Base-by-base conservation (phyloP, 2,113 vertebrate genomes). In the Prolemur simus region DNA sequence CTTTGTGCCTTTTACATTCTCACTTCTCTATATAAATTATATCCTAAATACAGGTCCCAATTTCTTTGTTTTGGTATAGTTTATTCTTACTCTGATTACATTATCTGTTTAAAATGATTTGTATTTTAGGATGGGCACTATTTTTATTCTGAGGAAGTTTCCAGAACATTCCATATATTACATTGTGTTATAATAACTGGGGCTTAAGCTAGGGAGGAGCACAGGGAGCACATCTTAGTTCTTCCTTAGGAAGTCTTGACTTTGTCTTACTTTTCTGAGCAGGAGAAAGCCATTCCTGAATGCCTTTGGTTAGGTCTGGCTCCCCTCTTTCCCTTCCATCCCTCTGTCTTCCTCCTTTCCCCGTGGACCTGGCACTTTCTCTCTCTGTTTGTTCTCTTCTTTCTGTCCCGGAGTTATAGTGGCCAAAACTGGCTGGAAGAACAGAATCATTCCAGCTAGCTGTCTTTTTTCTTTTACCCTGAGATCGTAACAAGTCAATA, bases 41-140 rank as follows among this genome's bases (percentile, higher is more conserved):
- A 87, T 54, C n/a, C 52, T 71, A 68, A 73, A 17, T 66, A 37
- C 25, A 91, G 68, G 58, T 27, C 1, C 47, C 11, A 49, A 13
- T 60, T 54, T 91, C 18, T 81, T 87, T 74, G 34, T 74, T 91
- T 87, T 94, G 92, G 7, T 86, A 21, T 78, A 42, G 77, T 93
- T 85, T 52, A 87, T 71, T 93, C 76, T 58, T 63, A 91, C 6
- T 56, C 11, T 45, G 87, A 56, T 42, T 73, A 27, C 20, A 17
- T 37, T 64, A 73, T 25, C 13, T 66, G 11, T 68, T 89, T 54
- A 76, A 37, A 81, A 18, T 52, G 71, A 82, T 52, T 91, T 88
- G 2, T 89, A 56, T 42, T 94, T 92, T 63, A 64, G 32, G 52
- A 52, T 52, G 20, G 17, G 27, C 10, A 37, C 20, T 80, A 18